Percentiles rank a stretch among this genome's conserved stretches.
These are phyloP conservation scores for Magallana ariakensis DNA, from an alignment of 1,140 invertebrate genomes.

Conservation along the genomic window DNA sequence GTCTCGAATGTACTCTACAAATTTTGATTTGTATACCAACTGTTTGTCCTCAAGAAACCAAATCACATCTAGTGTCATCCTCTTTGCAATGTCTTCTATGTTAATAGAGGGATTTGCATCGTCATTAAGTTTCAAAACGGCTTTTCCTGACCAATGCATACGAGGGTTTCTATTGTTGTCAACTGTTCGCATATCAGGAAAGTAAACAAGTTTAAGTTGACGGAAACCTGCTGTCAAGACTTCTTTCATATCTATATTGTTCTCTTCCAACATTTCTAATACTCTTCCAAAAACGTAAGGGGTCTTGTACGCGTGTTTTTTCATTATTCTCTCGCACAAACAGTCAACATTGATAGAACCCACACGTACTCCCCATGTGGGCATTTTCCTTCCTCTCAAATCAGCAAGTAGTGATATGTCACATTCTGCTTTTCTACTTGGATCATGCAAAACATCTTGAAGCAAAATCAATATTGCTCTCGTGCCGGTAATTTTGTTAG, in stretches of 20 bases:
- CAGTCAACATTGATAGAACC: background rate
- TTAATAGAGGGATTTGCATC: no score
- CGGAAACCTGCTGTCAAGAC: background rate
- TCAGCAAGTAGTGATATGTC: background rate
- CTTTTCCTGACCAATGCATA: background rate
- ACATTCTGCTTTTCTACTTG: constrained; percentile 1
- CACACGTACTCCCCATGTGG: background rate
- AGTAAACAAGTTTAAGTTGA: background rate
- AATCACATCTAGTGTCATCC: constrained; percentile 6
- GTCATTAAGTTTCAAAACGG: no score
- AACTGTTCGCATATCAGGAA: constrained; percentile 18
- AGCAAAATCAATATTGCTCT: constrained; percentile 6
- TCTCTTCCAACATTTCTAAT: constrained; percentile 13
- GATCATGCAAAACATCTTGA: constrained; percentile 23
- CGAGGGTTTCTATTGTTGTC: background rate
- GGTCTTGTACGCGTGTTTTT: background rate
- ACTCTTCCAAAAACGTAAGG: constrained; percentile 34
- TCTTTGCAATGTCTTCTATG: background rate
- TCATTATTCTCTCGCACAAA: background rate
- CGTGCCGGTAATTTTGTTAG: background rate
- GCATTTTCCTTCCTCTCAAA: background rate
- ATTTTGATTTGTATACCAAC: constrained; percentile 26
- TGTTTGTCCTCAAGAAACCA: constrained; percentile 11
- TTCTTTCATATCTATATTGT: constrained; percentile 5
- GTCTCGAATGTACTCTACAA: background rate